A percentile compares a stretch with the other conserved stretches of the same genome.
phyloP scores from a whole-genome alignment of 92 coral and sea anemone species.

The Meandrina meandrites region DNA sequence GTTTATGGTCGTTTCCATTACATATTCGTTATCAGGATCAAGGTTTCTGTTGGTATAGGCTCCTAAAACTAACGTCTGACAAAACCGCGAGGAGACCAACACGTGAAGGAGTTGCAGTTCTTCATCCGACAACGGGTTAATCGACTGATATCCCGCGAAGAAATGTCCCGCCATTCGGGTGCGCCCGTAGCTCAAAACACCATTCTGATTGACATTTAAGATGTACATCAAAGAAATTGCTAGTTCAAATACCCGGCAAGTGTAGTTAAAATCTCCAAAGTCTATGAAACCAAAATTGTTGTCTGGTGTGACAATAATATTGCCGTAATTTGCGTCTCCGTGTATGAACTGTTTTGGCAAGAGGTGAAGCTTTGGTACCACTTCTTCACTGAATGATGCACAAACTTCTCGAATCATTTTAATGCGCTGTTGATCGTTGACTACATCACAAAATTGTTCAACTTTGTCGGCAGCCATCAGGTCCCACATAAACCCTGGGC shows the following conservation, averaged over 20 bases:
- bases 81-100: slow-evolving; percentile 58
- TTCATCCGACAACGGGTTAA: slow-evolving; percentile 55
- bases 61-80: slow-evolving; percentile 58
- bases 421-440: neutral
- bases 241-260: slow-evolving; percentile 68
- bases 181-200: slow-evolving; percentile 13
- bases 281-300: slow-evolving; percentile 60
- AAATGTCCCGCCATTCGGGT: slow-evolving; percentile 60
- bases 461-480: slow-evolving; percentile 1
- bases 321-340: slow-evolving; percentile 66
- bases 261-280: slow-evolving; percentile 61
- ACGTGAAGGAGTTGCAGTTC: slow-evolving; percentile 56
- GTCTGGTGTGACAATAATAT: slow-evolving; percentile 23
- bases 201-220: slow-evolving; percentile 26
- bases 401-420: slow-evolving; percentile 33
- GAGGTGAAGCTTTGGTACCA: slow-evolving; percentile 48
- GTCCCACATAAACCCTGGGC: slow-evolving; percentile 28
- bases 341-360: slow-evolving; percentile 76
- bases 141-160: slow-evolving; percentile 69
- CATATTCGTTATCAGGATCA: slow-evolving; percentile 57
- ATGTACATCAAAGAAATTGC: slow-evolving; percentile 60
- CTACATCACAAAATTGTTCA: slow-evolving; percentile 4
- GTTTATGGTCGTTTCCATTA: slow-evolving; percentile 27
- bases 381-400: slow-evolving; percentile 40
- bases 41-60: slow-evolving; percentile 26